Conservation (phyloP, 1,140 invertebrate genomes). For the Dendroctonus valens region DNA sequence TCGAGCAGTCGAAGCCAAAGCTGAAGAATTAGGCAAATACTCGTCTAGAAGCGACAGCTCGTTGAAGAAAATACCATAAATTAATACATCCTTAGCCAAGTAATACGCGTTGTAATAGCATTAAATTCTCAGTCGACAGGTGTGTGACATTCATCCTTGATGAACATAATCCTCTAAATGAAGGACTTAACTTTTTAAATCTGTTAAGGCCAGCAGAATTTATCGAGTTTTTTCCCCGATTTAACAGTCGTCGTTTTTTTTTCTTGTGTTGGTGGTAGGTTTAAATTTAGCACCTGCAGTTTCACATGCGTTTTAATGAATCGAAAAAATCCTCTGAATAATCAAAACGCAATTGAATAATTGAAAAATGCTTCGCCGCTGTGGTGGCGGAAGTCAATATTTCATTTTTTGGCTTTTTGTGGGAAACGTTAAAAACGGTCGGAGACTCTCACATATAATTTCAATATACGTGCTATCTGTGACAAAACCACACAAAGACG, state of each 20-base stretch:
- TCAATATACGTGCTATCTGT: slow-evolving; percentile 10
- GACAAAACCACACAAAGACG: slow-evolving; percentile 18
- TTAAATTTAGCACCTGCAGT: not conserved
- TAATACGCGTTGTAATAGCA: not conserved
- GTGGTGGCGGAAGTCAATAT: not conserved
- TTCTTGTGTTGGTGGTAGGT: not conserved
- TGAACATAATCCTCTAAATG: slow-evolving; percentile 22
- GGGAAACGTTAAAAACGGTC: slow-evolving; percentile 11
- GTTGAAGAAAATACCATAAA: no score
- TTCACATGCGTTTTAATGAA: no score
- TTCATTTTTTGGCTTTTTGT: slow-evolving; percentile 1
- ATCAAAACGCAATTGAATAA: no score
- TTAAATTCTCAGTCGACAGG: slow-evolving; percentile 18
- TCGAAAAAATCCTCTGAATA: no score
- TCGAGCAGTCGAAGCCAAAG: no score
- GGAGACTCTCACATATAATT: not conserved
- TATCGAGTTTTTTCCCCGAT: not conserved
- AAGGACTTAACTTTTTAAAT: slow-evolving; percentile 19
- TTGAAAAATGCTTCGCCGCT: no score
- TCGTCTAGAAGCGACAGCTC: no score
- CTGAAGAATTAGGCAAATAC: no score
- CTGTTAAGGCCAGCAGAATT: slow-evolving; percentile 15
- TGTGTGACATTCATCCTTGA: slow-evolving; percentile 24
- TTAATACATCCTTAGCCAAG: no score
- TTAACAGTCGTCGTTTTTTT: not conserved